Evolutionary conservation across 2,888 invertebrate species (phyloP).

Genomic region (Lagria hirta): DNA sequence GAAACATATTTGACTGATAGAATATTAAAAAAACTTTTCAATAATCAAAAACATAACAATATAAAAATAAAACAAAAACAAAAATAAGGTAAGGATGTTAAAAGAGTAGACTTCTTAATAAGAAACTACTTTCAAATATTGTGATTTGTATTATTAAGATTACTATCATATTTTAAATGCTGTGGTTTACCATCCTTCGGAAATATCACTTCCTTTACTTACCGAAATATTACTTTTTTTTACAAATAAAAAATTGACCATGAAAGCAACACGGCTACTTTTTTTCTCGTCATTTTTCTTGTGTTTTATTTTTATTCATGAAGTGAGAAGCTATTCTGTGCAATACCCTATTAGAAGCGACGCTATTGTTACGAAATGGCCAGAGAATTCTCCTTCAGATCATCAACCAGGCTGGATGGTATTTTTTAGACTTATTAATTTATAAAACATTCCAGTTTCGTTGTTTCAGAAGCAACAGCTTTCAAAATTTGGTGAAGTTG

Average conservation of each 20-base stretch:
- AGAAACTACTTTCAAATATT: no score
- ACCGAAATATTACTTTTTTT: conserved; percentile 7
- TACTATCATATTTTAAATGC: no score
- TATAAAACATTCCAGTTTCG: conserved; percentile 7
- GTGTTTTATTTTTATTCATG: not conserved
- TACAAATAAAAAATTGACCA: no score
- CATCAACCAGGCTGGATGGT: conserved; percentile 48
- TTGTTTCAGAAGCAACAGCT: conserved; percentile 44
- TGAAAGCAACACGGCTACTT: no score
- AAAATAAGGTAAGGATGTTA: no score
- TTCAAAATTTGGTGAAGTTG: conserved; percentile 46
- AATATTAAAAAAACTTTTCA: no score
- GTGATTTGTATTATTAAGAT: no score
- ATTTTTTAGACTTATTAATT: conserved; percentile 23
- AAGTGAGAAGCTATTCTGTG: conserved; percentile 20
- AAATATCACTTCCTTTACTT: conserved; percentile 14
- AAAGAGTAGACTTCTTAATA: no score
- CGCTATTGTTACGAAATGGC: conserved; percentile 46
- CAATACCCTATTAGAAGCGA: conserved; percentile 38
- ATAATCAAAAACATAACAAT: no score
- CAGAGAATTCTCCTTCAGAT: conserved; percentile 29
- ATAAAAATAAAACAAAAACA: no score
- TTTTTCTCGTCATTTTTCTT: no score
- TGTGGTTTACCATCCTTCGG: conserved; percentile 18
- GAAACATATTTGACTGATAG: no score